Conservation (phyloP, 2,113 vertebrate species). For the Semnopithecus entellus region DNA sequence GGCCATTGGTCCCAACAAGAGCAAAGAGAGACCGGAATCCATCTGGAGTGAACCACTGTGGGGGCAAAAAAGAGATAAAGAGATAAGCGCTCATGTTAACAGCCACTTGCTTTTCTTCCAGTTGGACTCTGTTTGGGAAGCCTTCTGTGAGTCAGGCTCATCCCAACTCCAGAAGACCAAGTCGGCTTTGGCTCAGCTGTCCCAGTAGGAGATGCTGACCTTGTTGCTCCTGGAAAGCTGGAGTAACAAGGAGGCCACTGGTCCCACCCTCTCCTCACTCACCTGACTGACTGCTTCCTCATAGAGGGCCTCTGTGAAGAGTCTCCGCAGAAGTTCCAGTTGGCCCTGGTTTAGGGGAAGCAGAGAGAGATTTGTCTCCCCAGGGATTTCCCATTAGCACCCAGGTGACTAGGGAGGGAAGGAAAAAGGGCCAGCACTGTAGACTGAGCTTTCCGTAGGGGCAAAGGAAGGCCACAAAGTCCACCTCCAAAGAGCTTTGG, state of each 20-base stretch:
- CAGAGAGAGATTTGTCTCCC: background rate
- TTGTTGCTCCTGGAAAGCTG: background rate
- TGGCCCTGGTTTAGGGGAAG: conserved; percentile 87
- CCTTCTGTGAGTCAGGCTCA: background rate
- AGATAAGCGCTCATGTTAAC: background rate
- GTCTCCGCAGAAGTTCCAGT: conserved; percentile 89
- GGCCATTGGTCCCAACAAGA: conserved; percentile 96
- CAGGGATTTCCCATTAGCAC: background rate
- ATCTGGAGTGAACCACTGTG: conserved; percentile 96
- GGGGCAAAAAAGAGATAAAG: conserved; percentile 40
- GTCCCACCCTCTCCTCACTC: conserved; percentile 67
- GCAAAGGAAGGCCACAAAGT: background rate
- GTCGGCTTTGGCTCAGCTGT: background rate
- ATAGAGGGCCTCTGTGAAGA: conserved; percentile 92
- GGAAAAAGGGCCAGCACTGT: background rate
- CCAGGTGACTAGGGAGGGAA: background rate
- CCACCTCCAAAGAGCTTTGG: background rate
- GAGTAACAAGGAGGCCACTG: background rate
- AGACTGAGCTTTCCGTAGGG: background rate
- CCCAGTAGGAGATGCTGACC: background rate
- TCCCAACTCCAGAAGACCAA: background rate
- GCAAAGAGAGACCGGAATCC: conserved; percentile 97
- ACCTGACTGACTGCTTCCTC: conserved; percentile 93
- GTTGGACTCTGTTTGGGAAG: background rate
- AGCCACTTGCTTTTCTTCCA: background rate